Base-by-base conservation (phyloP, 2,113 vertebrate species). In the Hymenochirus boettgeri region DNA sequence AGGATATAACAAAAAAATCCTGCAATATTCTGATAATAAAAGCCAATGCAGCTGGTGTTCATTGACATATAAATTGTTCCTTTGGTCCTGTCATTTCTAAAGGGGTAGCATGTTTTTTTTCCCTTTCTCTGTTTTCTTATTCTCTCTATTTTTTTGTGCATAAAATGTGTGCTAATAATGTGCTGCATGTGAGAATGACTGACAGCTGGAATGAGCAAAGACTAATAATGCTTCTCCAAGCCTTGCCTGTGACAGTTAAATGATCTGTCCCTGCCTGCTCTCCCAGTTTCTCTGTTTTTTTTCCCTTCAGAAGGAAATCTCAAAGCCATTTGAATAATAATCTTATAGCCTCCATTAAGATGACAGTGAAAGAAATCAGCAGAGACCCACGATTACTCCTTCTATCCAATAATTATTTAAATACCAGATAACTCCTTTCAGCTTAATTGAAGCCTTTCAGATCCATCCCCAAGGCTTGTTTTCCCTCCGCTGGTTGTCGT, bases 381-480 rank as follows among this genome's bases (percentile, higher is more conserved):
- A 83, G 80, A 86, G 85, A 83, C 86, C 85, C 83, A 69, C 86
- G 84, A 90, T 90, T 88, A 90, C 79, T 83, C 79, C 84, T 88
- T 87, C 86, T 81, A 79, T 86, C 86, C 77, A 87, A 88, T 89
- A 88, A 87, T 90, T 88, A 87, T 87, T 91, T 88, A 86, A 89
- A 87, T 87, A 83, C 76, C 75, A 86, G 83, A 89, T 90, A 87
- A 88, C 82, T 82, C 78, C 83, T 85, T 85, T 78, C 76, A 83
- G 65, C 79, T 76, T 89, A 88, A 90, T 89, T 87, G 88, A 82
- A 79, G 83, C 82, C 82, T 87, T 85, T 86, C 82, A 76, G 65
- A 60, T 71, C 57, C 35, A 61, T 55, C 64, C 54, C 61, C 18
- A 39, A 53, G 39, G 29, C 57, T 52, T 29, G 26, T 53, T 10